phyloP scores from a whole-genome alignment of 2,797 vertebrate species.

The Gymnothorax reevesii region DNA sequence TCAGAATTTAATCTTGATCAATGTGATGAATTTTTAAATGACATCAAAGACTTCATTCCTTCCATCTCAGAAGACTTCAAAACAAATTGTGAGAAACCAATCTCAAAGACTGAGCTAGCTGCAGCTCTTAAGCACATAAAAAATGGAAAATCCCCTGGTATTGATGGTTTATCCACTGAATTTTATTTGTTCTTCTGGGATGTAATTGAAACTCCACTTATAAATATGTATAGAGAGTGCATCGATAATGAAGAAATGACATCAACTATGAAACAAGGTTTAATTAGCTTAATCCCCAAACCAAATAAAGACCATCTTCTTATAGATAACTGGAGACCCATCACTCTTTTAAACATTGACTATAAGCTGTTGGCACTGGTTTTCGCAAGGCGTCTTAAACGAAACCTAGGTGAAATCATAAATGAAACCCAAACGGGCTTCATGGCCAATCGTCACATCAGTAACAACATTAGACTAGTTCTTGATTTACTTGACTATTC shows the following conservation, averaged over 20 bases:
- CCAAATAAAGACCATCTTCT: not conserved
- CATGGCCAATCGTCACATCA: not conserved
- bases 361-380: not conserved
- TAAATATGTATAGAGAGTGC: no score
- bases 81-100: no score
- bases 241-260: no score
- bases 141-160: no score
- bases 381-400: not conserved
- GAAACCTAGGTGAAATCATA: not conserved
- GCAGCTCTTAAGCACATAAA: no score
- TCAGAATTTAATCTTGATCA: no score
- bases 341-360: not conserved
- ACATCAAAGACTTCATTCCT: no score
- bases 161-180: no score
- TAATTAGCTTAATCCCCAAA: conserved; percentile 7
- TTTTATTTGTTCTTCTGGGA: not conserved
- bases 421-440: no score
- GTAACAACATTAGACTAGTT: conserved; percentile 9
- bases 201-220: not conserved
- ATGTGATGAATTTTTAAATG: no score
- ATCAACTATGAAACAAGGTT: not conserved
- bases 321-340: not conserved
- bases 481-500: conserved; percentile 12
- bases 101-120: no score
- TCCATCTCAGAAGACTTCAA: no score